These are phyloP conservation scores for Rallus crepitans DNA, from an alignment of 2,797 vertebrate species.

Conservation along the genomic window DNA sequence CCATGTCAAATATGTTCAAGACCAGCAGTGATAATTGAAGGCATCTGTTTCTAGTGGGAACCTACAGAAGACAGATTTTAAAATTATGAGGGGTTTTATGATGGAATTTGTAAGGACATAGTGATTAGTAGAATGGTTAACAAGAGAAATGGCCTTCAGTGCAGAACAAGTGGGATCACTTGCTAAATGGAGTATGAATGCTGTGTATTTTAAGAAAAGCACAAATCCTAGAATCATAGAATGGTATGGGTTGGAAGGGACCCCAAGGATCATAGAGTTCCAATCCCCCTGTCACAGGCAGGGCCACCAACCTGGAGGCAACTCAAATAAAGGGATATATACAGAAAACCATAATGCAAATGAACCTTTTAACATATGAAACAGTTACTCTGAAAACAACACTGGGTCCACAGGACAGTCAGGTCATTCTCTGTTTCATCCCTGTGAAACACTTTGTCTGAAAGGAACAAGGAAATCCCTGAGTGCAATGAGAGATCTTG, in stretches of 20 bases:
- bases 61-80: background rate
- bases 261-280: too few relatives aligned
- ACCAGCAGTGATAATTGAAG: background rate
- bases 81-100: background rate
- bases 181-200: background rate
- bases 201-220: background rate
- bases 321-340: background rate
- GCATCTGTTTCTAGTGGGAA: background rate
- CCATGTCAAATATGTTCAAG: background rate
- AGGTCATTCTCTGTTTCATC: background rate
- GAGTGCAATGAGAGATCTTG: background rate
- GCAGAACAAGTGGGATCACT: background rate
- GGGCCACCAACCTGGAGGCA: too few relatives aligned
- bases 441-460: background rate
- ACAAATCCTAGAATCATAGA: too few relatives aligned
- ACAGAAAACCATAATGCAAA: background rate
- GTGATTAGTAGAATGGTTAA: background rate
- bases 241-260: too few relatives aligned
- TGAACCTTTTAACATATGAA: background rate
- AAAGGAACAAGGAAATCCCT: background rate
- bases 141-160: background rate
- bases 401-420: background rate
- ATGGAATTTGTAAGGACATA: background rate
- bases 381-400: background rate
- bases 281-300: too few relatives aligned